Base-by-base conservation (phyloP, 2,797 vertebrate species). In the Enteromius radiatus region DNA sequence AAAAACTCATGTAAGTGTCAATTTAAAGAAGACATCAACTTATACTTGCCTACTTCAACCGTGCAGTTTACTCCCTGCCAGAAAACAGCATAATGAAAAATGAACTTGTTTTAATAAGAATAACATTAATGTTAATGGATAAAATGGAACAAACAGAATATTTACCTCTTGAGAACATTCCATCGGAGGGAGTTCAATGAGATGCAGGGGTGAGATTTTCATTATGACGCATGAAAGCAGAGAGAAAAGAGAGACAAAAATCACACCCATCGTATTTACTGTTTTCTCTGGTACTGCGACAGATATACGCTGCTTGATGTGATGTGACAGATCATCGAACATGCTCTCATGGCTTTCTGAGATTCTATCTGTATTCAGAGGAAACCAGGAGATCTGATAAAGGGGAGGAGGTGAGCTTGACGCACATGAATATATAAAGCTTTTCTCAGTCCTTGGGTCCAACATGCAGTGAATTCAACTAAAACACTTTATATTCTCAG, bases 81-180 rank as follows among this genome's bases (percentile, higher is more conserved):
- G 28, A 70, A n/a, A 84, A 52, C 28, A 56, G 38, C 1, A 21
- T 15, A n/a, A 21, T 5, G 2, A 26, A 76, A 82, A 19, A 69
- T 26, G 0, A 5, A 59, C 17, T 52, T 38, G 21, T 84, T 80
- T 63, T 33, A 26, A n/a, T 33, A n/a, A 36, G 21, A 33, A 36
- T 26, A 38, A 1, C 14, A 41, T 26, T 59, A 31, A 41, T 56
- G 33, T 79, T 9, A 3, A 41, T 21, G 31, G 38, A 36, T 33
- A 49, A 78, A 26, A 76, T 3, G 11, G 12, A 61, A 76, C 41
- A 47, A 73, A 47, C 10, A 23, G 43, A 4, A 26, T 56, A 23
- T 81, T 90, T 69, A 95, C 94, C 86, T n/a, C 4, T 45, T 91
- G 92, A 28, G 43, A 90, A 86, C 93, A 95, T 83, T 89, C 19